These are phyloP conservation scores for Rhynchopsitta pachyrhyncha DNA, from an alignment of 2,113 vertebrate species.

Conservation along the genomic window DNA sequence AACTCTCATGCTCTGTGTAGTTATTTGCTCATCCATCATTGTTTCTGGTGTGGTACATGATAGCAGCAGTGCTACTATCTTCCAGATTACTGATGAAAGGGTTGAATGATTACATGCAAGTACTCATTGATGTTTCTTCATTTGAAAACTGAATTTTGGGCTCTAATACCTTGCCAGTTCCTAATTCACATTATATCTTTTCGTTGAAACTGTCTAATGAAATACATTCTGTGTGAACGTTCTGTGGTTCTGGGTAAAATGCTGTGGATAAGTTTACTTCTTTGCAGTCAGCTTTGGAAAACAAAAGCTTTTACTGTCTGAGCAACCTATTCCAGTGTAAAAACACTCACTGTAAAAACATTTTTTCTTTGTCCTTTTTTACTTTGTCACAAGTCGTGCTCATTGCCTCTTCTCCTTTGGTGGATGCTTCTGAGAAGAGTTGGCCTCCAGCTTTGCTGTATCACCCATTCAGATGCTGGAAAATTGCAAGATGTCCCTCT, in stretches of 20 bases:
- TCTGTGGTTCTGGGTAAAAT: background rate
- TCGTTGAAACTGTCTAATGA: background rate
- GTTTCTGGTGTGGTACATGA: background rate
- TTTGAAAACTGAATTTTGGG: background rate
- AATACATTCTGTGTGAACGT: background rate
- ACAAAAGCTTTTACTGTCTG: background rate
- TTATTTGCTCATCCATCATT: background rate
- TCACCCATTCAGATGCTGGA: background rate
- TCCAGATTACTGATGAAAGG: background rate
- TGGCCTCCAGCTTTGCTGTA: background rate
- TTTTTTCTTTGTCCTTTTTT: background rate
- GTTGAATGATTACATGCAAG: background rate
- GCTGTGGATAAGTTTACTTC: background rate
- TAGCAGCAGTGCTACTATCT: background rate
- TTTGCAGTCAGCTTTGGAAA: background rate
- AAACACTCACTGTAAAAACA: background rate
- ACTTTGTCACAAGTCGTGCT: background rate
- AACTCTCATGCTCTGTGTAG: background rate
- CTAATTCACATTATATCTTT: background rate
- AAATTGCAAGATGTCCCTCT: background rate
- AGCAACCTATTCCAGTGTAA: background rate
- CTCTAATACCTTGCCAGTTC: background rate
- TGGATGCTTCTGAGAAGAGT: background rate
- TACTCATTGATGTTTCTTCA: background rate
- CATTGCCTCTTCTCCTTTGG: background rate